These are phyloP conservation scores for Chiloscyllium punctatum DNA, from an alignment of 2,797 vertebrate genomes.

Conservation along the genomic window DNA sequence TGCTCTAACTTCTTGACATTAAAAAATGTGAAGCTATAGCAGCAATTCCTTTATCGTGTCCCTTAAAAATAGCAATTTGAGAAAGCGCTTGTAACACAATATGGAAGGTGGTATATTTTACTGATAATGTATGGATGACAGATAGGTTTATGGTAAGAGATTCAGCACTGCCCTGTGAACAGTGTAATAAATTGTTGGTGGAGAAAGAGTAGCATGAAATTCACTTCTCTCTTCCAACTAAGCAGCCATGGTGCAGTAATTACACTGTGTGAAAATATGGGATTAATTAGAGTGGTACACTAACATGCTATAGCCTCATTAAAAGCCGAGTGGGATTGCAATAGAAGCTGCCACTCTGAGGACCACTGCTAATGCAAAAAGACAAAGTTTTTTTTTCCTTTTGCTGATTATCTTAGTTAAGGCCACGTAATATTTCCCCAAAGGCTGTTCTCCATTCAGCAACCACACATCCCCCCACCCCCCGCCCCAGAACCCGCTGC, in stretches of 20 bases:
- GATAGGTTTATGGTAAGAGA: slow-evolving; percentile 83
- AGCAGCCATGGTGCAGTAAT: slow-evolving; percentile 73
- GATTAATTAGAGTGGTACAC: slow-evolving; percentile 84
- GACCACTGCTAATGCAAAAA: slow-evolving; percentile 73
- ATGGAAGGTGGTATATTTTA: slow-evolving; percentile 86
- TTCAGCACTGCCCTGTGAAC: slow-evolving; percentile 72
- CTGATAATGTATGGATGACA: slow-evolving; percentile 94
- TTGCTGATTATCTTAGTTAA: slow-evolving; percentile 83
- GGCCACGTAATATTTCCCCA: slow-evolving; percentile 72
- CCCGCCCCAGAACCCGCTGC: slow-evolving; percentile 43
- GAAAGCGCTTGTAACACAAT: slow-evolving; percentile 86
- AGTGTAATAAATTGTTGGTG: slow-evolving; percentile 77
- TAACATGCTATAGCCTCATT: slow-evolving; percentile 82
- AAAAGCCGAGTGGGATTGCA: slow-evolving; percentile 70
- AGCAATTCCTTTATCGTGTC: slow-evolving; percentile 94
- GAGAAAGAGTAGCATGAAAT: slow-evolving; percentile 60
- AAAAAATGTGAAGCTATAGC: slow-evolving; percentile 91
- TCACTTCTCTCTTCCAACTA: slow-evolving; percentile 67
- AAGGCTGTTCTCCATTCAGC: slow-evolving; percentile 58
- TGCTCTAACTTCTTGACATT: slow-evolving; percentile 62
- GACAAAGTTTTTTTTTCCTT: slow-evolving; percentile 71
- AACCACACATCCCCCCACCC: slow-evolving; percentile 36
- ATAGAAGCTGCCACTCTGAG: slow-evolving; percentile 75
- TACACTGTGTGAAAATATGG: slow-evolving; percentile 82
- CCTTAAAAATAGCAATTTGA: slow-evolving; percentile 97